phyloP scores from a whole-genome alignment of 1,140 invertebrate genomes.

The Rhagoletis pomonella region DNA sequence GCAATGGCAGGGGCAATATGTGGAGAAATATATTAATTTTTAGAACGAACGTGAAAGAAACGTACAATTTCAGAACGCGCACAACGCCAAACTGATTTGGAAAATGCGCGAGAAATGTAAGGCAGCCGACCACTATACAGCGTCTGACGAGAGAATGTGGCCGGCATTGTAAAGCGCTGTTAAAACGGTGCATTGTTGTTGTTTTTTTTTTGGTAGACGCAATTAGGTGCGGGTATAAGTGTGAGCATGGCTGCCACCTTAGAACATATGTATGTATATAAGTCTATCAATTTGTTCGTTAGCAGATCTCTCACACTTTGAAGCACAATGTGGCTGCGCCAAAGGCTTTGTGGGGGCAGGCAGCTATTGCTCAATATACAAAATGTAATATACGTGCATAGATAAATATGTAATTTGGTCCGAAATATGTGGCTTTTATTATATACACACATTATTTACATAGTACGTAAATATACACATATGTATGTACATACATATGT shows the following conservation, averaged over 20 bases:
- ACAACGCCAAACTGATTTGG: conserved; percentile 42
- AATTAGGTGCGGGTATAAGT: background rate
- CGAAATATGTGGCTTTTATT: background rate
- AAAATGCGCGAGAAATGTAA: conserved; percentile 18
- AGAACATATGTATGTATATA: background rate
- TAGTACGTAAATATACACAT: background rate
- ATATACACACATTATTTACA: background rate
- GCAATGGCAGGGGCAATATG: background rate
- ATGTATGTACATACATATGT: background rate
- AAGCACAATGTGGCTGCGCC: background rate
- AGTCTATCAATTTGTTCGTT: background rate
- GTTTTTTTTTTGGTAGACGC: background rate
- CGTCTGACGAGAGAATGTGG: background rate
- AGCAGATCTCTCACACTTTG: background rate
- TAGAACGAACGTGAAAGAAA: conserved; percentile 32
- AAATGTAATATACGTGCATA: background rate
- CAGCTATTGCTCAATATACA: background rate
- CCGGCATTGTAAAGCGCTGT: background rate
- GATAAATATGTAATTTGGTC: background rate
- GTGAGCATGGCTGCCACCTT: background rate
- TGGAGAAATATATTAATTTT: background rate
- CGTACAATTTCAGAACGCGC: conserved; percentile 36
- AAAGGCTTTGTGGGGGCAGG: background rate
- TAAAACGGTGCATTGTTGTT: background rate
- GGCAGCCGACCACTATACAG: background rate